Percentiles rank a stretch among this genome's conserved stretches.
Conservation (phyloP, 1,140 invertebrate species). For the Drosophila sproati region DNA sequence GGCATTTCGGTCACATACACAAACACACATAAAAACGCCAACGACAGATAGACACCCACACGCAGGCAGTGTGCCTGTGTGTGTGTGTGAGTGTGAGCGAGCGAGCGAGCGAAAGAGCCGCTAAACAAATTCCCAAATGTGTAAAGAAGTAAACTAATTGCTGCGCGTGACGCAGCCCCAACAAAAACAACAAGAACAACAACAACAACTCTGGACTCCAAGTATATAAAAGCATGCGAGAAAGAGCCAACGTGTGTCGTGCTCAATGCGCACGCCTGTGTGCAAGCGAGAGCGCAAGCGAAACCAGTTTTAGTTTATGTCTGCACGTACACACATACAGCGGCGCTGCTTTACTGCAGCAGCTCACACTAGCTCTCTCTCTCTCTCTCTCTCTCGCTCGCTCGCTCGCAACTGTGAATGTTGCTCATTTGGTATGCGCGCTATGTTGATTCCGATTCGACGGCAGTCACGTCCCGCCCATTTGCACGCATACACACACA, state of each 20-base stretch:
- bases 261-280: constrained; percentile 2
- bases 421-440: constrained; percentile 82
- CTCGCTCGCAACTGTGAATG: constrained; percentile 29
- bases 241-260: constrained; percentile 21
- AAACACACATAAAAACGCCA: constrained; percentile 79
- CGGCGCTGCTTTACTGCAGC: constrained; percentile 29
- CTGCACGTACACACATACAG: constrained; percentile 47
- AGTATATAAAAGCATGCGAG: constrained; percentile 64
- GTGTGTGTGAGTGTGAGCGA: constrained; percentile 30
- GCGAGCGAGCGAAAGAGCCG: constrained; percentile 56
- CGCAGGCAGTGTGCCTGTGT: not conserved
- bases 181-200: constrained; percentile 42
- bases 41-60: constrained; percentile 54
- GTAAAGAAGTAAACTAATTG: constrained; percentile 84
- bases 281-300: constrained; percentile 15
- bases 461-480: constrained; percentile 85
- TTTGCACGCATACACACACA: constrained; percentile 77
- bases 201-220: constrained; percentile 15
- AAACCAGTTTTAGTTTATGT: constrained; percentile 51
- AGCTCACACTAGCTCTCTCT: not conserved
- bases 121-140: constrained; percentile 74
- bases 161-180: constrained; percentile 79
- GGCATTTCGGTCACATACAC: constrained; percentile 83
- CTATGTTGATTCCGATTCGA: constrained; percentile 84
- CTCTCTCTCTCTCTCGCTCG: constrained; percentile 28